Conservation (phyloP, 2,888 invertebrate species). For the Himalopsyche japonica region DNA sequence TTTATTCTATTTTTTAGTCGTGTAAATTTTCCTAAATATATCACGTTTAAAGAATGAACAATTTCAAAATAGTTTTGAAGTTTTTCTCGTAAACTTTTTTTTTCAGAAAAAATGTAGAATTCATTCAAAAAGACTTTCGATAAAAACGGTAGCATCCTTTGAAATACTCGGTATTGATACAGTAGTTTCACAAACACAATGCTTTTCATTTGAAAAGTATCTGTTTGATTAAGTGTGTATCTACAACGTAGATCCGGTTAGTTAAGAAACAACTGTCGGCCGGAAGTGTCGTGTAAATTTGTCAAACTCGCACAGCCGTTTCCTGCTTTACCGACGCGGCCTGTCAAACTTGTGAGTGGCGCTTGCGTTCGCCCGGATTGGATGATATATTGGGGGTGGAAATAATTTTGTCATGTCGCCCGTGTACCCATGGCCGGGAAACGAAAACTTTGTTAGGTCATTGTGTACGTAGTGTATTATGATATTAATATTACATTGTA, state of each 20-base stretch:
- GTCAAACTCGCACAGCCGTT: background rate
- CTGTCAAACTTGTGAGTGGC: background rate
- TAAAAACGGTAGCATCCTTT: no score
- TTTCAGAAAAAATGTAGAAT: no score
- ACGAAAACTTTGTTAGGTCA: background rate
- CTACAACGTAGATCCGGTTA: background rate
- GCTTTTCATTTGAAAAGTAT: background rate
- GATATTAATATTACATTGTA: background rate
- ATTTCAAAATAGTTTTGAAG: no score
- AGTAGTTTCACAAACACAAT: background rate
- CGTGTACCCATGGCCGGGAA: background rate
- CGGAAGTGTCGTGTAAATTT: background rate
- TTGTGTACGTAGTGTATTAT: background rate
- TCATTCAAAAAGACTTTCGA: no score
- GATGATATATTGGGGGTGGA: background rate
- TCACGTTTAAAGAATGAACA: no score
- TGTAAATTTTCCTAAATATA: no score
- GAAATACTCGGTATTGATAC: background rate
- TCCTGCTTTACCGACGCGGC: background rate
- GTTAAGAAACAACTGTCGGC: slow-evolving; percentile 1
- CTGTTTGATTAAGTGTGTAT: background rate
- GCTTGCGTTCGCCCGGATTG: background rate
- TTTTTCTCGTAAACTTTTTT: no score
- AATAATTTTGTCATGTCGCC: background rate
- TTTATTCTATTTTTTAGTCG: no score